phyloP scores from a whole-genome alignment of 2,113 vertebrate species.

The Meleagris gallopavo region DNA sequence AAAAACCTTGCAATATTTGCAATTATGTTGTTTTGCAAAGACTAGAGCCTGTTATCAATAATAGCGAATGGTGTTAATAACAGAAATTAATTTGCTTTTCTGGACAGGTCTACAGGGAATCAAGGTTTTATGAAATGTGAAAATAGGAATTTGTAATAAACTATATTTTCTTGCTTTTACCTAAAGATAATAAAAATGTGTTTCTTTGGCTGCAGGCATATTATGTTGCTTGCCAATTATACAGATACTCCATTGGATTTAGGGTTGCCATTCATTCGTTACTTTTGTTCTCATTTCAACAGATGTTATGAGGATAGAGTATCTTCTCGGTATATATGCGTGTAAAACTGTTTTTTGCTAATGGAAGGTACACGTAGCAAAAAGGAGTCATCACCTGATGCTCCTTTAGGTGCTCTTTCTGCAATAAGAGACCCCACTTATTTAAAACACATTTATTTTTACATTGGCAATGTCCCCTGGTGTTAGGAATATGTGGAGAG shows the following conservation, averaged over 20 bases:
- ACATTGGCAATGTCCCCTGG: background rate
- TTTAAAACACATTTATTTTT: background rate
- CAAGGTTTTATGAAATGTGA: constrained; percentile 10
- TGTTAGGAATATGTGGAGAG: background rate
- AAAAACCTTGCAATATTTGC: background rate
- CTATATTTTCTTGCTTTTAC: background rate
- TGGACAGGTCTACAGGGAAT: background rate
- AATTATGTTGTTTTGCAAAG: background rate
- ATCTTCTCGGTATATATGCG: background rate
- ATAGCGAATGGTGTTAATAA: background rate
- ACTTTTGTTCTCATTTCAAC: background rate
- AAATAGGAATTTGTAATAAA: constrained; percentile 29
- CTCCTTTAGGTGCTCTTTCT: background rate
- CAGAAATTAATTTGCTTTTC: background rate
- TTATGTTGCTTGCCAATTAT: background rate
- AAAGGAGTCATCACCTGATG: background rate
- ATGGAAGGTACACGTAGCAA: background rate
- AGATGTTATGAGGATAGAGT: background rate
- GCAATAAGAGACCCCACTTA: background rate
- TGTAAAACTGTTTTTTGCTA: background rate
- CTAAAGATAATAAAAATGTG: background rate
- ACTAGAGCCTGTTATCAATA: background rate
- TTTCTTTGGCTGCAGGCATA: background rate
- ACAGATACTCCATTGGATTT: background rate
- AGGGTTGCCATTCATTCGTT: background rate